Base-by-base conservation (phyloP, 2,113 vertebrate genomes). In the Periophthalmus modestus region DNA sequence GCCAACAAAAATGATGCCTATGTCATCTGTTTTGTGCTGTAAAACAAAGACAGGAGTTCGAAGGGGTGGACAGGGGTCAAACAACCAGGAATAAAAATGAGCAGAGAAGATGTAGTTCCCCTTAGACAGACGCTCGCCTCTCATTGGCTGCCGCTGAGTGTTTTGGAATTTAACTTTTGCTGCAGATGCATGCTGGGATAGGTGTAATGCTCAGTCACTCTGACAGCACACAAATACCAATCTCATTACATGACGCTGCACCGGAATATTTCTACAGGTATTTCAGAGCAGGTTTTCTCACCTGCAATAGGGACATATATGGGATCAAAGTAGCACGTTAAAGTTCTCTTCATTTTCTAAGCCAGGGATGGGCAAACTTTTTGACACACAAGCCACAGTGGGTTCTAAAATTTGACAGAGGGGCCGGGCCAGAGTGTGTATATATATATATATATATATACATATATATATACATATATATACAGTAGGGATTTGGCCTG, bases 21-120 rank as follows among this genome's bases (percentile, higher is more conserved):
- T 89, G 86, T 84, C 87, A 91, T 89, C 84, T 55, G 74, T 71
- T 86, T 85, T 87, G 73, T 83, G 69, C 83, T 79, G 59, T 72
- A 66, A 74, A 76, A 82, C 73, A 83, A 83, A 66, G 66, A 67
- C 63, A 71, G 68, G 57, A 57, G 5, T 28, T 2, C 54, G 28
- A 54, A 62, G 65, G 0, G 0, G 1, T 21, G 52, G 34, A 61
- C 54, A 23, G 69, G 73, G 10, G 52, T 72, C n/a, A 80, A 76
- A 78, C 33, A 21, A 19, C 57, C 73, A 74, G 79, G 5, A 59
- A 72, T 69, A 65, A 34, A 82, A 79, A 82, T 83, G 19, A 66
- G 63, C 47, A 48, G 57, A 62, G 52, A 71, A 36, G 59, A 7
- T 39, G 23, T 58, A 23, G 66, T 34, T 68, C 4, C 36, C 18